Conservation (phyloP, 2,797 vertebrate species). For the Clarias fuscus region DNA sequence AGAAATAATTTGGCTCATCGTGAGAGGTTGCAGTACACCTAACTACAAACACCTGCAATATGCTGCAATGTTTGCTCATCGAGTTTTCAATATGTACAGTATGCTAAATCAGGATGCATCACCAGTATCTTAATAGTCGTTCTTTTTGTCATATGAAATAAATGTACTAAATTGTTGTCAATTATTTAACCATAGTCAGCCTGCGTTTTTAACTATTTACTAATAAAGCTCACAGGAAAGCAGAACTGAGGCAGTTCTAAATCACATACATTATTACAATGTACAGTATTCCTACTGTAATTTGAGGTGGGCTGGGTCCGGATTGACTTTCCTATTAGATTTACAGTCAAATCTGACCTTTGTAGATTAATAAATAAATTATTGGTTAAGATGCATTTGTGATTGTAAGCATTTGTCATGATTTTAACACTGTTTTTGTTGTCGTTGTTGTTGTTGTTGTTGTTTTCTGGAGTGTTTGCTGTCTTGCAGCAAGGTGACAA, state of each 20-base stretch:
- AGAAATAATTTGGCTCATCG: not conserved
- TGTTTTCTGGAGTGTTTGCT: too few species aligned
- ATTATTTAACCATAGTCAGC: not conserved
- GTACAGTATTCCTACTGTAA: too few species aligned
- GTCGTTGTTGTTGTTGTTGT: too few species aligned
- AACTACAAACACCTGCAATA: not conserved
- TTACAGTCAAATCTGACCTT: too few species aligned
- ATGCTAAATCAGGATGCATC: not conserved
- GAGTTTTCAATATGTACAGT: not conserved
- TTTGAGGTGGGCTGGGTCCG: too few species aligned
- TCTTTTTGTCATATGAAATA: not conserved
- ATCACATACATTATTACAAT: too few species aligned
- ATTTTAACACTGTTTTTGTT: too few species aligned
- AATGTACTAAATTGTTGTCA: not conserved
- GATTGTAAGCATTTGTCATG: too few species aligned
- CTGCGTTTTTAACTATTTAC: not conserved
- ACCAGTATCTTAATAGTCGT: not conserved
- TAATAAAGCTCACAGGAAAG: not conserved
- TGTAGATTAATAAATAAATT: too few species aligned
- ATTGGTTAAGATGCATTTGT: too few species aligned
- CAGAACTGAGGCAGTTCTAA: not conserved
- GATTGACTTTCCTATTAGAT: too few species aligned
- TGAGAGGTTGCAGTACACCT: not conserved
- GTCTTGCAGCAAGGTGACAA: too few species aligned
- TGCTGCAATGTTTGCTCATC: not conserved